phyloP scores from a whole-genome alignment of 1,140 invertebrate species.

The Lepidotrigona ventralis region DNA sequence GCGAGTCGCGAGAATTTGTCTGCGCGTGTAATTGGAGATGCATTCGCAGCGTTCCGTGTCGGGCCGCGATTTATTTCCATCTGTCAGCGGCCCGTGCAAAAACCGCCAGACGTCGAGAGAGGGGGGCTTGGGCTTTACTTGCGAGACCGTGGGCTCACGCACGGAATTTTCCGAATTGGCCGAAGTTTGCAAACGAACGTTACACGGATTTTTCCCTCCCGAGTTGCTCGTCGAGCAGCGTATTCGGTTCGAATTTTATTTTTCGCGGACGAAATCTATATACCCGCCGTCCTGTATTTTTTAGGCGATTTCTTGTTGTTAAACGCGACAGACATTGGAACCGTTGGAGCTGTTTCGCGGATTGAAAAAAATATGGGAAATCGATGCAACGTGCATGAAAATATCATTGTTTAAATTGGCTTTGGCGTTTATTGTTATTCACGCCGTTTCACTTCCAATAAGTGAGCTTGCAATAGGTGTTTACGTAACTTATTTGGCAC shows the following conservation, averaged over 20 bases:
- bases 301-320: no score
- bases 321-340: no score
- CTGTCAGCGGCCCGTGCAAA: neutral
- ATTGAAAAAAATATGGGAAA: no score
- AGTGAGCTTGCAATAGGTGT: no score
- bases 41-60: conserved; percentile 9
- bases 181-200: neutral
- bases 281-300: no score
- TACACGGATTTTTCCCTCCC: neutral
- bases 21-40: conserved; percentile 21
- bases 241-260: neutral
- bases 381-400: no score
- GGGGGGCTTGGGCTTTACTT: neutral
- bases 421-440: no score
- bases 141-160: neutral
- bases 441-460: no score
- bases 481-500: no score
- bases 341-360: no score
- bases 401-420: no score
- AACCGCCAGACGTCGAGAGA: neutral
- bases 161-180: neutral
- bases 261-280: neutral
- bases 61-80: neutral
- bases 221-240: neutral
- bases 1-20: conserved; percentile 1